Base-by-base conservation (phyloP, 1,140 invertebrate species). In the Uloborus diversus region DNA sequence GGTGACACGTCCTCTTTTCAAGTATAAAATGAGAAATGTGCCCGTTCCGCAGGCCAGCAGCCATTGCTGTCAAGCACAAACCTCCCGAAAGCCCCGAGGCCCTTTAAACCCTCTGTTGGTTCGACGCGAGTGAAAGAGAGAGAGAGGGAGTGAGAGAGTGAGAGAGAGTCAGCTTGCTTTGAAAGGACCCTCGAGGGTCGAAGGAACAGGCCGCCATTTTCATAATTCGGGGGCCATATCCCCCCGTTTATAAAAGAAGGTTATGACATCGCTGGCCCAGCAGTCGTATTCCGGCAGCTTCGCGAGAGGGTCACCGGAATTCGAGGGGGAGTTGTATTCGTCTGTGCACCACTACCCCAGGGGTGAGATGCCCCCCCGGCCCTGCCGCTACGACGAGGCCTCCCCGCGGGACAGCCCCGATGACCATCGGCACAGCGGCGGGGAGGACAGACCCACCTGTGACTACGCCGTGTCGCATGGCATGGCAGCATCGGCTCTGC, bases 211-310 rank as follows among this genome's bases (percentile, higher is more conserved):
- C n/a, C 32, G 70, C 53, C 68, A 57, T 70, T 61, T 62, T 73
- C 68, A 71, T 71, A 71, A 75, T 75, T 64, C 53, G 56, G 53
- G 56, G 70, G 42, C 35, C n/a, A n/a, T n/a, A n/a, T 23, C 35
- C 70, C 35, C 37, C 33, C 28, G 37, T 23, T 65, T 76, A 76
- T 76, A 76, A 76, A 76, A 76, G 73, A 76, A 76, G 73, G 73
- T 76, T 76, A 76, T 76, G 73, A 76, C 73, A 65, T 76, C 73
- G 61, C 47, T 76, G 42, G 73, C 73, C 73, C 73, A 76, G 25
- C 70, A 75, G 70, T 62, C 70, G 13, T 73, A 73, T 32, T 32
- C 70, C 35, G 70, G 70, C 70, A 49, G 70, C 56, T 73, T 37
- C 70, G 70, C 70, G 73, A 20, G 73, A 23, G 73, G 62, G 35